phyloP scores from a whole-genome alignment of 2,113 vertebrate genomes.

The Pterocles burchelli region DNA sequence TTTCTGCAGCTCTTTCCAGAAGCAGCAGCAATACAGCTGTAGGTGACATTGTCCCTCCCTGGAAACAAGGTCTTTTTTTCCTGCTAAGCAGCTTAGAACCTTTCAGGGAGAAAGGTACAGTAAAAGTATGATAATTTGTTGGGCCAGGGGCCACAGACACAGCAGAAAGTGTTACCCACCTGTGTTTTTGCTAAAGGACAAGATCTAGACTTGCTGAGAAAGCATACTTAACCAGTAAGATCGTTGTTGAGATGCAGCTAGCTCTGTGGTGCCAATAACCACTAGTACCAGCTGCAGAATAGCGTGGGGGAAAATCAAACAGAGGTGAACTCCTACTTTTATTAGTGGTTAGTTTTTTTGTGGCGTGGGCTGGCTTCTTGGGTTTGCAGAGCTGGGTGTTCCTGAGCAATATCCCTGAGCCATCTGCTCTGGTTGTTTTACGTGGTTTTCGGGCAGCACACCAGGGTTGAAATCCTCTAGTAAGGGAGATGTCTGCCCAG shows the following conservation, averaged over 20 bases:
- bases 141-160: background rate
- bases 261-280: background rate
- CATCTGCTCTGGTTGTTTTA: background rate
- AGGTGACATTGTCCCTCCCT: background rate
- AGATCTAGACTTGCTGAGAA: background rate
- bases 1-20: background rate
- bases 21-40: background rate
- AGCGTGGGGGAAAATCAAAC: background rate
- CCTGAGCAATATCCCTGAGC: background rate
- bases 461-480: background rate
- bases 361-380: background rate
- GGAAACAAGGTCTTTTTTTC: background rate
- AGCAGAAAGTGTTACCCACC: background rate
- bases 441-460: background rate
- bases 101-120: background rate
- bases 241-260: background rate
- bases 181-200: background rate
- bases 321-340: background rate
- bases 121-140: background rate
- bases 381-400: background rate
- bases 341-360: background rate
- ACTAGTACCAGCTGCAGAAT: background rate
- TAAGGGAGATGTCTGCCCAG: background rate
- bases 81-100: background rate
- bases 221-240: background rate